Base-by-base conservation (phyloP, 2,888 invertebrate species). In the Sarcophaga subvicina region DNA sequence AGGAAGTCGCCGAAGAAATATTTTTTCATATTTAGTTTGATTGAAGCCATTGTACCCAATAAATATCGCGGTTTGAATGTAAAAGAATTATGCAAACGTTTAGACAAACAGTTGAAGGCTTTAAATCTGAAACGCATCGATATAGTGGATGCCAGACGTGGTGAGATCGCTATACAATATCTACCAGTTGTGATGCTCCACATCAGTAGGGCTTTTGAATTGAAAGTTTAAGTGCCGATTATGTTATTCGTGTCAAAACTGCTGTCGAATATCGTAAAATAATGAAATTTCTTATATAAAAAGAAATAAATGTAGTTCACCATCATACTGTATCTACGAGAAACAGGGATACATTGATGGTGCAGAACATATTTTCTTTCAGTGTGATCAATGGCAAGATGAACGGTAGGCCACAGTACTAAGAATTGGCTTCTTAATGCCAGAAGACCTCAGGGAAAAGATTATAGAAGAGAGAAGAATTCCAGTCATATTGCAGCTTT, bases 141-240 rank as follows among this genome's bases (percentile, higher is more conserved):
- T 8, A 76, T 91, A n/a, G 49, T 85, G 5, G 86, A 89, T 78
- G 83, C 85, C 4, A 78, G 85, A 8, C 87, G 76, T 3, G 89
- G 90, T 14, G 71, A 84, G 2, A 85, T 91, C 4, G 77, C 88
- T 25, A 90, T 91, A 67, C 87, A 88, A 22, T 91, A 91, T 72
- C 75, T 87, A 6, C 89, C 90, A 0, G 3, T 59, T 2, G 81
- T 86, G 12, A 75, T 90, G 45, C 37, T 76, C 3, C 88, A 88
- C 4, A 88, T 90, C 4, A 14, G 66, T 1, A 77, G 79, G 3
- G 83, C 80, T 8, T 76, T 91, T 2, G 76, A 80, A 71, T 64
- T 73, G 5, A 83, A 73, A 11, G 89, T 89, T 64, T 91, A 0
- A 80, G 10, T 89, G 89, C 88, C 0, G 89, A 90, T 45, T 80